Percentiles rank a stretch among this genome's conserved stretches.
Evolutionary conservation across 2,797 vertebrate species (phyloP).

Genomic region (Simalia tracyae): DNA sequence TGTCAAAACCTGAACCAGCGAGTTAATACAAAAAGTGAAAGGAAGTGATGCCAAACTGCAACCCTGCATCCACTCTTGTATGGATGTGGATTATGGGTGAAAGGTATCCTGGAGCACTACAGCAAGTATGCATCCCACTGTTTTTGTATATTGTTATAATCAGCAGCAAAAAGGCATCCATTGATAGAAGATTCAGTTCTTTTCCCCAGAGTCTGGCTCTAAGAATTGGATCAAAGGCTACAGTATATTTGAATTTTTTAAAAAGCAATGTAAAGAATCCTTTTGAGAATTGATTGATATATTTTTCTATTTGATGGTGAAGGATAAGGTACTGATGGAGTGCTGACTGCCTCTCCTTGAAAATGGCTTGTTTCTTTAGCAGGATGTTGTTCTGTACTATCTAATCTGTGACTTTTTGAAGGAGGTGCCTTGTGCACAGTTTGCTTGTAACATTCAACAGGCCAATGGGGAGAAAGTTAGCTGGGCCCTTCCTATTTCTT

Average conservation of each 20-base stretch:
- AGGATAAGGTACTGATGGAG: background rate
- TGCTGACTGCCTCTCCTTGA: background rate
- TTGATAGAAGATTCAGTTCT: background rate
- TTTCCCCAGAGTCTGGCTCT: background rate
- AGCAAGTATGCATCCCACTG: background rate
- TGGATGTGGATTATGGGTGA: background rate
- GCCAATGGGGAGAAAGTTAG: background rate
- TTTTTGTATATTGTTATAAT: background rate
- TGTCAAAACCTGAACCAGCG: too few relatives aligned
- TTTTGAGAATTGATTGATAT: background rate
- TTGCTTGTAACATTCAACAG: background rate
- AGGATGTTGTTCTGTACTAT: background rate
- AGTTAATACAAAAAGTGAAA: background rate
- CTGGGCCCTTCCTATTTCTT: background rate
- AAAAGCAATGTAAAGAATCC: background rate
- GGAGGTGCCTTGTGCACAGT: background rate
- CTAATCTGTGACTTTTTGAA: background rate
- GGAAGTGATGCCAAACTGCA: background rate
- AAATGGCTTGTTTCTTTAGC: background rate
- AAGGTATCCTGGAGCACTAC: background rate
- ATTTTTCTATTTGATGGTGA: background rate
- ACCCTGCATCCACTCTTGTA: background rate
- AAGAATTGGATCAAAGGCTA: background rate
- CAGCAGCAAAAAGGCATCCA: background rate
- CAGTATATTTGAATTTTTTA: background rate